Evolutionary conservation across 2,113 vertebrate genomes (phyloP), one percentile per base, ranked within the genome.

Genomic region (Ifrita kowaldi): DNA sequence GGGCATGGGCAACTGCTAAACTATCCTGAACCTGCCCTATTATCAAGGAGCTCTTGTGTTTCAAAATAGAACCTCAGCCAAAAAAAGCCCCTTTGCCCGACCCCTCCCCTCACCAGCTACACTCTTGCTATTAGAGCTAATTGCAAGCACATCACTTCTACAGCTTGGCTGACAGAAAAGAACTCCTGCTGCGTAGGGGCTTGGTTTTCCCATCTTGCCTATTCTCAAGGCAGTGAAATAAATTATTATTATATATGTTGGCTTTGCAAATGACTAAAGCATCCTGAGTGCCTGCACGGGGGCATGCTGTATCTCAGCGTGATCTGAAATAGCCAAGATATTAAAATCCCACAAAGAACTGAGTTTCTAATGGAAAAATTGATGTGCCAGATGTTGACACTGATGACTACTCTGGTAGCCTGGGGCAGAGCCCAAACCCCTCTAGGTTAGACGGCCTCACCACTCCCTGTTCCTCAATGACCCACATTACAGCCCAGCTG

Each of bases 331-430:
- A 92, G 95, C 83, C 95, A 81, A 93, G 86, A 90, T 62, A 94
- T 42, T 95, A 95, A 92, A 93, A 91, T 37, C 57, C 42, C 77
- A 88, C 56, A 73, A 92, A 94, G 83, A 93, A 94, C n/a, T 22
- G 83, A 67, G 71, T 49, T 96, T 87, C 73, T 94, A 93, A 93
- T 75, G 73, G 73, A 93, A 94, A 88, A 92, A 90, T 7, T 81
- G 88, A 92, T 62, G 42, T 69, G 76, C 73, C 93, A 96, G 90
- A 93, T 93, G 94, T 95, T 94, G 90, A 81, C 53, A 63, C n/a
- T 75, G 46, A 78, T 41, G 32, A 84, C 57, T 81, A 68, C 50
- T 90, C 64, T 50, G 24, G 60, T 76, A 93, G 71, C 44, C 71
- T 8, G 1, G 6, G 49, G 60, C 71, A 84, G 16, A 94, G 56